These are phyloP conservation scores for Rhynchotus rufescens DNA, from an alignment of 2,797 vertebrate genomes.

Conservation along the genomic window DNA sequence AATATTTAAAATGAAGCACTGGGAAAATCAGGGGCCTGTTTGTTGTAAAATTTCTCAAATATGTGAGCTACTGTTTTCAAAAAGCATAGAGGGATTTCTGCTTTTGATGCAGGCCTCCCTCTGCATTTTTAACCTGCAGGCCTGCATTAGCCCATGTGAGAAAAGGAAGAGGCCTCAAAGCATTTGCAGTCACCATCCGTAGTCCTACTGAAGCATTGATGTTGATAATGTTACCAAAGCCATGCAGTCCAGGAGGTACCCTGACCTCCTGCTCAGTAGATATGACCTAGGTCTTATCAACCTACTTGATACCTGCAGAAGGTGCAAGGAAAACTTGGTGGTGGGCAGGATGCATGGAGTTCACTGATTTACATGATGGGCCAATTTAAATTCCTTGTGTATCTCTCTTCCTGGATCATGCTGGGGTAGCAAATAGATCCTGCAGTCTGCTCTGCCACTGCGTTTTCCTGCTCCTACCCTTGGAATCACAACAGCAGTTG, in stretches of 20 bases:
- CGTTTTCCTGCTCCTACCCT: not conserved
- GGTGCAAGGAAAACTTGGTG: too few relatives aligned
- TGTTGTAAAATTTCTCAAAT: not conserved
- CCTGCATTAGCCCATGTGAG: not conserved
- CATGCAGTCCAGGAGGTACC: not conserved
- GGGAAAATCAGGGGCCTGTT: not conserved
- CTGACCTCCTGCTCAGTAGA: not conserved
- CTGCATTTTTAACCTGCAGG: not conserved
- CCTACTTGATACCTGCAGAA: not conserved
- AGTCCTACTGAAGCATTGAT: not conserved
- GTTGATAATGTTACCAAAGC: not conserved
- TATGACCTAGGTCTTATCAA: too few relatives aligned
- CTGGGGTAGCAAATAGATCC: not conserved
- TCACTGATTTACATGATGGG: not conserved
- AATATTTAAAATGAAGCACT: not conserved
- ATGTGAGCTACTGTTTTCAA: not conserved
- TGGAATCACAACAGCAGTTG: not conserved
- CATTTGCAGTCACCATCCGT: not conserved
- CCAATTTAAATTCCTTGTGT: not conserved
- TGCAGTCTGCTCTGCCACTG: rapidly evolving
- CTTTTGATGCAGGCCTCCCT: not conserved
- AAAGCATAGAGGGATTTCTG: not conserved
- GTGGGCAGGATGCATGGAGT: too few relatives aligned
- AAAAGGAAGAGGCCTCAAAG: not conserved
- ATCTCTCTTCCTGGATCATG: rapidly evolving